Base-by-base conservation (phyloP, 2,113 vertebrate genomes). In the Alectura lathami region DNA sequence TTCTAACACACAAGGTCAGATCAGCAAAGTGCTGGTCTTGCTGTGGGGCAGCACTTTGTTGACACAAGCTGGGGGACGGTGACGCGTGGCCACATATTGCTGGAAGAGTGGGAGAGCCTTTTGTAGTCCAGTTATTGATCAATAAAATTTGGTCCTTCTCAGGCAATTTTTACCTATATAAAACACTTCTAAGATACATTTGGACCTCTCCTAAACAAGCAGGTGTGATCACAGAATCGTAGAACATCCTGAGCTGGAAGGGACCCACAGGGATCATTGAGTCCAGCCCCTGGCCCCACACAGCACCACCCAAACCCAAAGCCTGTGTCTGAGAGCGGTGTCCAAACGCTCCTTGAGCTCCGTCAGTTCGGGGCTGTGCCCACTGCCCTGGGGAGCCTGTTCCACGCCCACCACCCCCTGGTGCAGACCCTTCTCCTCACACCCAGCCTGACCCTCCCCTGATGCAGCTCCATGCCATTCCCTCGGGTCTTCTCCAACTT, bases 41-140 rank as follows among this genome's bases (percentile, higher is more conserved):
- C 42, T 5, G 2, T 12, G 5, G 6, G 60, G n/a, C 54, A 84
- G 23, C 20, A 13, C 15, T 43, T 59, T 22, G 26, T 26, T 67
- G 42, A 24, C n/a, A 36, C n/a, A 38, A 32, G n/a, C 34, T 16
- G 29, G 51, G 38, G 36, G 72, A 23, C 12, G 74, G 29, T 34
- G 66, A 34, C 3, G 4, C 2, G 0, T 18, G 60, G 8, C 29
- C 5, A 0, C 3, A 24, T 40, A 24, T 21, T 24, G 13, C 0
- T 0, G 53, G 30, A 63, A n/a, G 29, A 75, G 17, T 30, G 56
- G 13, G 48, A 94, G 47, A 51, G 18, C 34, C 47, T 54, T 87
- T 54, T 82, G 66, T 17, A 51, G 20, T 42, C 42, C 56, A 11
- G 32, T 45, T 91, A 79, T 60, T 56, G 48, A 14, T 62, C 11